Evolutionary conservation across 1,140 invertebrate species (phyloP), one percentile per base, ranked within the genome.

Genomic region (Bombus breviceps): DNA sequence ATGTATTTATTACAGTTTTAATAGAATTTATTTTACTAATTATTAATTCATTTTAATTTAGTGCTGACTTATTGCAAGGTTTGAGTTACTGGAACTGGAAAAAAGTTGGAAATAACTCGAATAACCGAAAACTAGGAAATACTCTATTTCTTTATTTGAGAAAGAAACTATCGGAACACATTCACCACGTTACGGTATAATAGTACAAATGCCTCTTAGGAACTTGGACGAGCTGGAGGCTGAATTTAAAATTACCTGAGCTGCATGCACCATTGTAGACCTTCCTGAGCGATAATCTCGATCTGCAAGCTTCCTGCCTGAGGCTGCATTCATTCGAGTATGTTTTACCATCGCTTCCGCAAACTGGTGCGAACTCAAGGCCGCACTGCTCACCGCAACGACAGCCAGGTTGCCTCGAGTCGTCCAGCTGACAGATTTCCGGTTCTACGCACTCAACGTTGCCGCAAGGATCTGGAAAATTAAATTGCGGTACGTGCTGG

Each of bases 241-340:
- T 37, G 25, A 72, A 41, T 77, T 57, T 83, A 18, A 37, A 68
- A 87, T 94, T 95, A 98, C 98, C 97, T 86, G 97, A 97, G 91
- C 96, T 96, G 94, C 98, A 98, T 93, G 97, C 97, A 82, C 97
- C 98, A 76, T 96, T 96, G 93, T 98, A 98, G 90, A 98, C 97
- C 83, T 98, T 97, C 91, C 97, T 96, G 2, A 98, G 95, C 57
- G 96, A 96, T 93, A 97, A 97, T 88, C 97, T 95, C 18, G 97
- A 96, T 88, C 97, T 96, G 92, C 97, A 98, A 37, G 97, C 97
- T 92, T 98, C 97, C 86, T 97, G 96, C 78, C 97, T 96, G 88
- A 98, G 96, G 86, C 96, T 96, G 94, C 98, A 98, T 92, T 98
- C 97, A 94, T 98, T 98, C 39, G 97, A 97, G 94, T 98, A 99